Percentiles rank a stretch among this genome's conserved stretches.
Conservation (phyloP, 2,113 vertebrate genomes). For the Phasianus colchicus region DNA sequence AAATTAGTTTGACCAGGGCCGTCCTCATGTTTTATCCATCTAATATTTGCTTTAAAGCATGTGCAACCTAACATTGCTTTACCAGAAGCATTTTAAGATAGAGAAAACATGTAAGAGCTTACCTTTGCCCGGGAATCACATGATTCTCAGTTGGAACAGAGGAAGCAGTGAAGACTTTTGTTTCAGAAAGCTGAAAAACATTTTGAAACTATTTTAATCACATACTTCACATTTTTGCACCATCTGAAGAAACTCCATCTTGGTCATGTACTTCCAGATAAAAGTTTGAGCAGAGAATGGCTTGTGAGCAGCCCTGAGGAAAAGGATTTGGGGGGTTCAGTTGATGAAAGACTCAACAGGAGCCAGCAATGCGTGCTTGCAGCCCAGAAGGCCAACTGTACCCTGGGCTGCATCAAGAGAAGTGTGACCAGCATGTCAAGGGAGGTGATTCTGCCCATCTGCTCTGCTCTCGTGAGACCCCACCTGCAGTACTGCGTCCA, state of each 20-base stretch:
- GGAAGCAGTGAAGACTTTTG: constrained; percentile 96
- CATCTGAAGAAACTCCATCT: background rate
- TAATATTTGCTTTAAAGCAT: background rate
- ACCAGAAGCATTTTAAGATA: background rate
- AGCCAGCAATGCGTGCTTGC: too few relatives aligned
- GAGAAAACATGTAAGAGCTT: background rate
- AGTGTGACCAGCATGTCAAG: too few relatives aligned
- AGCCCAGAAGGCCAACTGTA: too few relatives aligned
- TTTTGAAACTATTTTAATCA: background rate
- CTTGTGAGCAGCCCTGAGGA: too few relatives aligned
- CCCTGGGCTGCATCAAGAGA: too few relatives aligned
- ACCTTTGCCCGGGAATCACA: constrained; percentile 86
- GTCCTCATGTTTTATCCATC: background rate
- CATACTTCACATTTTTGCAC: background rate
- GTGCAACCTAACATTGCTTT: background rate
- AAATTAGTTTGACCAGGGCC: background rate
- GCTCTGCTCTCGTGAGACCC: too few relatives aligned
- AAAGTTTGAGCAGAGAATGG: background rate
- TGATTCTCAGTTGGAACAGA: constrained; percentile 87
- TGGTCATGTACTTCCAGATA: background rate
- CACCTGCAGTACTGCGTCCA: too few relatives aligned
- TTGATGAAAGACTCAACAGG: too few relatives aligned
- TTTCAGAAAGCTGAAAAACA: constrained; percentile 90
- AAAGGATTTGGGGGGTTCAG: too few relatives aligned
- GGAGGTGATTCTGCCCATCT: too few relatives aligned